Evolutionary conservation across 2,797 vertebrate genomes (phyloP), one percentile per base, ranked within the genome.

Genomic region (Sebastes steindachneri): DNA sequence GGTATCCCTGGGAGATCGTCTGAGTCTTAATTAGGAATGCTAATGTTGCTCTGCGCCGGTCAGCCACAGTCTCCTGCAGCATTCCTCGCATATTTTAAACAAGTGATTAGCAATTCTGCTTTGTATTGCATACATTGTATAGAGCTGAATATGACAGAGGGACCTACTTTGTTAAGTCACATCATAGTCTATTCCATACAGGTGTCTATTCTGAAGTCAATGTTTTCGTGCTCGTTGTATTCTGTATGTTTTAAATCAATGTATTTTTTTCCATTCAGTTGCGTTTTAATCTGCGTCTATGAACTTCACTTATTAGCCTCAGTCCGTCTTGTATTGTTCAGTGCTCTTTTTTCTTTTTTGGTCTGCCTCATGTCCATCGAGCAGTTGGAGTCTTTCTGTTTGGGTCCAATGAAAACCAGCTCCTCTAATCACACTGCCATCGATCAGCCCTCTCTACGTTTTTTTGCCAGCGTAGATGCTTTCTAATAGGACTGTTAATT

Each of bases 401-500:
- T 3, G 53, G 53, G 35, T 17, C 29, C 81, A 74, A 80, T 76
- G 63, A 76, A 88, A 91, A 78, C 70, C 73, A 75, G 69, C 83
- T 83, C 45, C 80, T 89, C 66, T 80, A 90, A 91, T 91, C 81
- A 86, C 73, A 63, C 37, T 29, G 67, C 58, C 77, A 91, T 93
- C 11, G 86, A 93, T 88, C 57, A 7, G 45, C 45, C 33, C 45
- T 15, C 55, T 80, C 73, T 63, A 51, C 60, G 37, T 85, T 85
- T 90, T 41, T 41, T 80, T 83, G 82, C 79, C 58, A 2, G 59
- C 60, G 66, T 73, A 84, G 78, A 91, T 90, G 33, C 74, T 90
- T 88, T 92, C 77, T 90, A 91, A 90, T 86, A 66, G 74, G 79
- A 74, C 82, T 75, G 75, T 88, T 95, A 92, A 95, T 94, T 93